Base-by-base conservation (phyloP, 1,140 invertebrate species). In the Cotesia typhae region DNA sequence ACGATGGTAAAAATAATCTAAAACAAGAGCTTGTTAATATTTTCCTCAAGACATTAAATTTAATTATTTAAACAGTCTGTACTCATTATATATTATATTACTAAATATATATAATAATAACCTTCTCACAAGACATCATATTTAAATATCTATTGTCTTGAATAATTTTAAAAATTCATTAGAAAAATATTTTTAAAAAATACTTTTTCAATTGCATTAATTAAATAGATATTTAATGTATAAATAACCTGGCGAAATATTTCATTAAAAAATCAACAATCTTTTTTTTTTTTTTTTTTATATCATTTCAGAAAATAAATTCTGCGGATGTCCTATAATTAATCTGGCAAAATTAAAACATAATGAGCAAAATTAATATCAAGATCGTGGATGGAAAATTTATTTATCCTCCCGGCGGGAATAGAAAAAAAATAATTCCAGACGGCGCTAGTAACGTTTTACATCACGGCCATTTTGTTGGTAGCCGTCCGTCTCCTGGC, bases 341-440 rank as follows among this genome's bases (percentile, higher is more conserved):
- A 59, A 28, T n/a, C 6, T 59, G 28, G 55, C 28, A 36, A 36
- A 57, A 12, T 14, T 61, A 61, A 52, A 61, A 10, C 6, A 55
- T 9, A 28, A 63, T 60, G 36, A 60, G 53, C 66, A 70, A 70
- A 71, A 67, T 65, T 67, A 53, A 37, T 66, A 28, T 69, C 59
- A n/a, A 63, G 67, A 36, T 53, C 63, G 37, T 41, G 60, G 69
- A 76, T 74, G 71, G 71, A 73, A 75, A 75, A 75, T 75, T 71
- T 75, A 75, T 72, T 76, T 74, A 72, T 73, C 74, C 64, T 71
- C 67, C 63, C 74, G 76, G 80, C 79, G 81, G 78, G 80, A 82
- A 82, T 79, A 79, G 77, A 83, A 85, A 85, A 86, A 85, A 85
- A 86, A 84, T 83, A 71, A 79, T 75, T 72, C 80, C 80, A 85